Conservation (phyloP, 2,797 vertebrate species). For the Lepus oiostolus region DNA sequence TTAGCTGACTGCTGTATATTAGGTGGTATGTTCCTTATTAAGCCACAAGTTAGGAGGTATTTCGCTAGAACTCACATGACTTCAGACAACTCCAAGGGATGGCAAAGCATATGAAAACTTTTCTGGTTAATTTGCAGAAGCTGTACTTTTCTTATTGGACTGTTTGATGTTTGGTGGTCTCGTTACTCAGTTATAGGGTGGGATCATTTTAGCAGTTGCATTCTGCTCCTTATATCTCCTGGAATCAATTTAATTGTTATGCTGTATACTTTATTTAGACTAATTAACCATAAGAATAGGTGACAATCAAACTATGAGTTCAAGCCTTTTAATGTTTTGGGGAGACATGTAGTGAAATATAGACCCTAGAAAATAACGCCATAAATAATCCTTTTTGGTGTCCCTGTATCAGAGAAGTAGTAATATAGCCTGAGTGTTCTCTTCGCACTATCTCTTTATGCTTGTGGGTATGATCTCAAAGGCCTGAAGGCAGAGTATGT, state of each 20-base stretch:
- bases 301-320: conserved; percentile 29
- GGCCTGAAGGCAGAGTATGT: not conserved
- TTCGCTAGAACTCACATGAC: not conserved
- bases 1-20: not conserved
- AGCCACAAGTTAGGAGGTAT: not conserved
- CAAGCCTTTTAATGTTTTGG: conserved; percentile 58
- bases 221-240: conserved; percentile 21
- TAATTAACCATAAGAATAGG: not conserved
- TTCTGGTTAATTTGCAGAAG: not conserved
- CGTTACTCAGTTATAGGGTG: not conserved
- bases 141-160: not conserved
- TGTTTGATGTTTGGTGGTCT: conserved; percentile 36
- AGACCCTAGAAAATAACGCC: not conserved
- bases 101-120: conserved; percentile 22
- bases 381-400: not conserved
- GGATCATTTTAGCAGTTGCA: not conserved
- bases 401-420: not conserved
- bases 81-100: not conserved
- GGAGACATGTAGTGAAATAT: conserved; percentile 10
- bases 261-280: conserved; percentile 23
- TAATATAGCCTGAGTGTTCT: not conserved
- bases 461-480: not conserved
- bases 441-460: not conserved
- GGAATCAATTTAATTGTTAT: conserved; percentile 46
- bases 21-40: not conserved